These are phyloP conservation scores for Eumeta japonica DNA, from an alignment of 1,140 invertebrate genomes.

Conservation along the genomic window DNA sequence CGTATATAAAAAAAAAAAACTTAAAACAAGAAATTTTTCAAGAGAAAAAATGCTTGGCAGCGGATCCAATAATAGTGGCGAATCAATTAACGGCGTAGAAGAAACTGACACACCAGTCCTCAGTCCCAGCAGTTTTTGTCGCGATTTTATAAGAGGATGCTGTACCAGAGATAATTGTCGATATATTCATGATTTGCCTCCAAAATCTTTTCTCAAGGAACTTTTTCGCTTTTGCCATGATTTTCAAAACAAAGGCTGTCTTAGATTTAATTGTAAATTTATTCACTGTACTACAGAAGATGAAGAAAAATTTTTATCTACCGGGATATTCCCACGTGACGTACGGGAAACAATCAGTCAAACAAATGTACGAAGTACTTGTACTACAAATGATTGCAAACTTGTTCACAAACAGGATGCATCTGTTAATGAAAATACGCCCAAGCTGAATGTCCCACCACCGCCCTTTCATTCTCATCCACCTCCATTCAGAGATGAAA, in stretches of 20 bases:
- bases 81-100: no score
- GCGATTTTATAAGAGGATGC: conserved; percentile 39
- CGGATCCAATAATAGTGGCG: no score
- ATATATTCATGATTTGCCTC: conserved; percentile 40
- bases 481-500: conserved; percentile 33
- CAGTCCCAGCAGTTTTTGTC: conserved; percentile 27
- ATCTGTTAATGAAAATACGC: conserved; percentile 21
- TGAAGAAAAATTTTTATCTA: conserved; percentile 38
- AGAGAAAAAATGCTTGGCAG: no score
- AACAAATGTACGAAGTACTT: conserved; percentile 29
- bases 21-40: no score
- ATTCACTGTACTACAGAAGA: conserved; percentile 36
- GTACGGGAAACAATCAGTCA: conserved; percentile 27
- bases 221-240: conserved; percentile 48
- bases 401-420: conserved; percentile 28
- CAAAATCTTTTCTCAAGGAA: conserved; percentile 34
- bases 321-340: conserved; percentile 34
- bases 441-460: conserved; percentile 20
- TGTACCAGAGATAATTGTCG: conserved; percentile 42
- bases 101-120: no score
- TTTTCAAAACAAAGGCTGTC: conserved; percentile 50
- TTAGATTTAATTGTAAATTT: conserved; percentile 43
- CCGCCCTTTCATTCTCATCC: conserved; percentile 28
- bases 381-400: conserved; percentile 35
- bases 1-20: no score